Base-by-base conservation (phyloP, 2,113 vertebrate genomes). In the Microtus ochrogaster region DNA sequence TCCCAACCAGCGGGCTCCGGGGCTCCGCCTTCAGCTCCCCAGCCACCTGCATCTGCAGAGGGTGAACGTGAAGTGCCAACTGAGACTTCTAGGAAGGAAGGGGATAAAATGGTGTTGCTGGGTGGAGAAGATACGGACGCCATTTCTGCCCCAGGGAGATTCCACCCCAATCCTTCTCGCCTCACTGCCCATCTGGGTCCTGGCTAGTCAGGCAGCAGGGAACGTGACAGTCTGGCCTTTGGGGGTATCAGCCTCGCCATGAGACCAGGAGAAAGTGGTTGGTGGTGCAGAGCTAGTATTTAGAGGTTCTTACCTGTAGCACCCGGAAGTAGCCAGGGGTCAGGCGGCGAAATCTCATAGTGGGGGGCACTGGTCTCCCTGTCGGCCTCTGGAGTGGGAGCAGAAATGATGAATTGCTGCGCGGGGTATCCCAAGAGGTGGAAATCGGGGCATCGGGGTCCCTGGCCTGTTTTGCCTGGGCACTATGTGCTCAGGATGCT, bases 271-370 rank as follows among this genome's bases (percentile, higher is more conserved):
- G 7, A 7, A 91, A 66, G 78, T 49, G 79, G 14, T 33, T 17
- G 0, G 33, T 82, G 0, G 10, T 79, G 5, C 33, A 55, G 11
- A 89, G 21, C 41, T 22, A 22, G 19, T 11, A 6, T 49, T 41
- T 26, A 89, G 33, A 55, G 47, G 73, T 41, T 49, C 61, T 77
- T 98, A 99, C 99, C 99, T 99, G 99, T 70, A 99, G 98, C 92
- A 99, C 99, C 41, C 99, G 99, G 97, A 99, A 99, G 77, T 99
- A 99, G 55, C 99, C 99, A 4, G 99, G 99, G 16, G 99, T 99
- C 94, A 99, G 98, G 84, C 98, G 98, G n/a, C 98, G 98, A 92
- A 99, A 99, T 90, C 99, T 98, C 98, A 99, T 99, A 98, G 99
- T 95, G 44, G 49, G 24, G 55, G 39, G 30, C 19, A 1, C 68